A percentile compares a stretch with the other conserved stretches of the same genome.
Evolutionary conservation across 2,797 vertebrate genomes (phyloP).

Genomic region (Apodemus agrarius): DNA sequence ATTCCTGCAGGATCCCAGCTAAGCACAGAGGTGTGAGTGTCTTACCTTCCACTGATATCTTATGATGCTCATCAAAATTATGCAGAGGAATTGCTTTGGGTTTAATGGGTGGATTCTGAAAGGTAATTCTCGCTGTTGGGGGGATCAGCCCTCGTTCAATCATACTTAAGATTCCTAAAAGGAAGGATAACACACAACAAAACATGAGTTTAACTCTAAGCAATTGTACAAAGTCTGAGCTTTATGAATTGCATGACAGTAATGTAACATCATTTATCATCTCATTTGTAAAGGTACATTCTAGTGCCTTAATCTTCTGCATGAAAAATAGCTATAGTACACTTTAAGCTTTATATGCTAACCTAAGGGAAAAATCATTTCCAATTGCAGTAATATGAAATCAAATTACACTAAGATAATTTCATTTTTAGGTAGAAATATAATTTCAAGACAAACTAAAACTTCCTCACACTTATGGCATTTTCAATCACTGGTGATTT

Average conservation of each 20-base stretch:
- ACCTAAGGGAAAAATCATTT: constrained; percentile 61
- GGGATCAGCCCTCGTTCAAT: constrained; percentile 84
- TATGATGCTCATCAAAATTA: constrained; percentile 73
- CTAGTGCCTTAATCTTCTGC: constrained; percentile 42
- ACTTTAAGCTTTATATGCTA: constrained; percentile 55
- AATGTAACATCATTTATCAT: constrained; percentile 4
- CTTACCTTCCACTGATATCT: constrained; percentile 79
- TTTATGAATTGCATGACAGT: neutral
- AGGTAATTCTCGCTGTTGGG: constrained; percentile 80
- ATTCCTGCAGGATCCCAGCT: neutral
- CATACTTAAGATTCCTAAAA: constrained; percentile 81
- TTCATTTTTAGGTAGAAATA: constrained; percentile 70
- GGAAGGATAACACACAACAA: constrained; percentile 31
- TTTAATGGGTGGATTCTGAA: constrained; percentile 81
- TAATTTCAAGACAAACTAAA: constrained; percentile 68
- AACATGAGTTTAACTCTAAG: constrained; percentile 37
- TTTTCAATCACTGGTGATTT: constrained; percentile 52
- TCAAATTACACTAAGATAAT: constrained; percentile 59
- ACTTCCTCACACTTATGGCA: constrained; percentile 56
- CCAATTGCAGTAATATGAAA: constrained; percentile 47
- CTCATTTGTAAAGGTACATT: constrained; percentile 32
- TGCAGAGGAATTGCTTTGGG: constrained; percentile 83
- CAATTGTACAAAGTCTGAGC: neutral
- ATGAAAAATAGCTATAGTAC: constrained; percentile 8
- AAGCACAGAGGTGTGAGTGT: neutral